Evolutionary conservation across 2,797 vertebrate species (phyloP), one percentile per base, ranked within the genome.

Genomic region (Alectoris magna): DNA sequence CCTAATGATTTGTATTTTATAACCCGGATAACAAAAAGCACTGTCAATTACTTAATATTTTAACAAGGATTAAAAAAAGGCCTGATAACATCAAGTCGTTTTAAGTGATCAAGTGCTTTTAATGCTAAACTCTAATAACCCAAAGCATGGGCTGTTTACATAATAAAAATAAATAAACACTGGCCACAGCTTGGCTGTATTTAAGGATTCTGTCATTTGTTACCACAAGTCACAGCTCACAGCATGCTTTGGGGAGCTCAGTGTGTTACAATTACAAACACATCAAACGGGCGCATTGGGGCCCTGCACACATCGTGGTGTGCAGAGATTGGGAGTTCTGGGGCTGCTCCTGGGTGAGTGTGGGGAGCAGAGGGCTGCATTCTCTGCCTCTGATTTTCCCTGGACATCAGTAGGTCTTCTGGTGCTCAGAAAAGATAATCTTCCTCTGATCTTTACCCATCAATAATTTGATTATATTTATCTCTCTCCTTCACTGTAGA

Each of bases 1-100:
- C 94, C 92, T 93, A 90, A 51, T 92, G 89, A 97, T 97, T 94
- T 95, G 87, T 92, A 77, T 97, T 97, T 97, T 97, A 96, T 94
- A 95, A 96, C 91, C 94, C 87, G 91, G 84, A 91, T 96, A 95
- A 95, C 93, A 96, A 94, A 97, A 97, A 93, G 74, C 92, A 94
- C 82, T 96, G 95, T 96, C 95, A 95, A 92, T 97, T 97, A 95
- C 81, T 96, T 90, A 86, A 78, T 77, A 84, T 97, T 96, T 96
- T 96, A 96, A 93, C 89, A 92, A 93, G 78, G 43, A 43, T 88
- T 46, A 24, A 16, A 36, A 55, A 59, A 76, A 64, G 11, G 21
- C 81, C 53, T 86, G 88, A 86, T 90, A 97, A 79, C 85, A 87
- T 90, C 64, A 38, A 90, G 85, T 88, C 56, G 46, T 95, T 96